Conservation (phyloP, 2,888 invertebrate genomes). For the Plemyria rubiginata region DNA sequence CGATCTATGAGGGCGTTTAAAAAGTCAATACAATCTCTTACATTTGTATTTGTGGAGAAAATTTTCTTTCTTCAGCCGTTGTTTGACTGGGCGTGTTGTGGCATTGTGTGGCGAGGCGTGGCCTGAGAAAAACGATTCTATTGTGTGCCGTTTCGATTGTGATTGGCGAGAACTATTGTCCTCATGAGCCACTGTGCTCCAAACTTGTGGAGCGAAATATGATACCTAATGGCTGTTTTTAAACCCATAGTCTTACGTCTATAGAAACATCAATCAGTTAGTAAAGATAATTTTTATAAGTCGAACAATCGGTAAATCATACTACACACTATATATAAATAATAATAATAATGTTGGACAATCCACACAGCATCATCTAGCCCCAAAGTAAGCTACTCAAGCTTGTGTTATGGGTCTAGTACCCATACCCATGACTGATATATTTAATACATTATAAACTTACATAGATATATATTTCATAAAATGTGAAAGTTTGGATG, state of each 20-base stretch:
- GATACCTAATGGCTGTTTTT: conserved; percentile 42
- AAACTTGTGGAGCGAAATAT: conserved; percentile 43
- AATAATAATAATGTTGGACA: too few relatives aligned
- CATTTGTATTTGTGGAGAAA: conserved; percentile 78
- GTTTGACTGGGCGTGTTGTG: conserved; percentile 75
- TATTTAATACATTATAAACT: too few relatives aligned
- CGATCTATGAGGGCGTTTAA: conserved; percentile 82
- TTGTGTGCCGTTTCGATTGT: conserved; percentile 69
- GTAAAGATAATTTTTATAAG: neutral
- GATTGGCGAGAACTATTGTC: conserved; percentile 78
- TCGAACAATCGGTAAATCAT: too few relatives aligned
- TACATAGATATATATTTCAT: too few relatives aligned
- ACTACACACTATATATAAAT: too few relatives aligned
- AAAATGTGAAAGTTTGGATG: too few relatives aligned
- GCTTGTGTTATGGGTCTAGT: too few relatives aligned
- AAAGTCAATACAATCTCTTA: conserved; percentile 83
- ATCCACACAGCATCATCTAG: too few relatives aligned
- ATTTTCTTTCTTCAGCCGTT: conserved; percentile 77
- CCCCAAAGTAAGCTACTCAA: too few relatives aligned
- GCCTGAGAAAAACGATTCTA: conserved; percentile 73
- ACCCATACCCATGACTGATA: too few relatives aligned
- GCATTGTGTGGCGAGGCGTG: conserved; percentile 77
- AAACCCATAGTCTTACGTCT: conserved; percentile 15
- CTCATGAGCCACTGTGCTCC: conserved; percentile 32
- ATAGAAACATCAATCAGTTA: neutral